These are phyloP conservation scores for Pseudocheirus occidentalis DNA, from an alignment of 2,797 vertebrate species.

Conservation along the genomic window DNA sequence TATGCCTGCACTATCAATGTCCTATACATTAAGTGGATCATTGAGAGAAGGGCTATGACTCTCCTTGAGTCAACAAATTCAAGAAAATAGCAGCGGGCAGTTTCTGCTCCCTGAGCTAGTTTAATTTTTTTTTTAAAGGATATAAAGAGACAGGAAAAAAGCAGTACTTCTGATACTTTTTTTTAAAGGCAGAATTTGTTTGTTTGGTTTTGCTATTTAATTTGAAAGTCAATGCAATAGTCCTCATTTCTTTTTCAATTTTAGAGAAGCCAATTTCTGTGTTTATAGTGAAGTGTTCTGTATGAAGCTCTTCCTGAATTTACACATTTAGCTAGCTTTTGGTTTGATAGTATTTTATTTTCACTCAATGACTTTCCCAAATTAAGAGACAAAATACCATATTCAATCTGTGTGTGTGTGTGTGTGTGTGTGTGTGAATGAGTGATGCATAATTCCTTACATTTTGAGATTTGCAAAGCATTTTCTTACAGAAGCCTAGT, in stretches of 20 bases:
- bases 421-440: too few relatives aligned
- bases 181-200: background rate
- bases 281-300: background rate
- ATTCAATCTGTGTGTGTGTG: too few relatives aligned
- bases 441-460: background rate
- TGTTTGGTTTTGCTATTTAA: conserved; percentile 18
- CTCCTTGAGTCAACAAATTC: background rate
- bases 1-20: background rate
- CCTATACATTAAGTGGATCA: background rate
- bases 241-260: background rate
- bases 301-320: background rate
- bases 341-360: too few relatives aligned
- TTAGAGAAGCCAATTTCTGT: background rate
- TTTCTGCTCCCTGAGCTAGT: background rate
- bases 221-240: background rate
- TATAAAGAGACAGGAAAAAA: conserved; percentile 18
- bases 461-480: background rate
- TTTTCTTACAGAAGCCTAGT: background rate
- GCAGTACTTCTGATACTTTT: background rate
- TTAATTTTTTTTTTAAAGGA: conserved; percentile 19
- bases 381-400: too few relatives aligned
- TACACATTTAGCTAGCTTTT: background rate
- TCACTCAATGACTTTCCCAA: too few relatives aligned
- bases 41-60: background rate
- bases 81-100: background rate